phyloP scores from a whole-genome alignment of 35 echinoderm and acorn worm genomes.

The Stichopus chloronotus region DNA sequence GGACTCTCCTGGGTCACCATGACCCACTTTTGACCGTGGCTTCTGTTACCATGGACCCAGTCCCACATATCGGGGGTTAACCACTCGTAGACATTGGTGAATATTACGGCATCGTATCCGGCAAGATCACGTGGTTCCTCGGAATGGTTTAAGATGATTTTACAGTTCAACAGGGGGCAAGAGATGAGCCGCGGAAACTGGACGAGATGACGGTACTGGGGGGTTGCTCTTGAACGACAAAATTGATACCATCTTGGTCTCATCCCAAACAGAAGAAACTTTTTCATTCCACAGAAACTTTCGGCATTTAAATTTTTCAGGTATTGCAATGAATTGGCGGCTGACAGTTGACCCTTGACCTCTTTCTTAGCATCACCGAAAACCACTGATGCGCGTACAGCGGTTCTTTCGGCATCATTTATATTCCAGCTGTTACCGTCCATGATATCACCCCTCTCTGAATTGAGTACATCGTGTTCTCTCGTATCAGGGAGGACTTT shows the following conservation, averaged over 20 bases:
- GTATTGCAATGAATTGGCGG: not conserved
- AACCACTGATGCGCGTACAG: not conserved
- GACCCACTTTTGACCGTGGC: conserved; percentile 23
- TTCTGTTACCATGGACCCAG: conserved; percentile 43
- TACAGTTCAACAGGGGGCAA: conserved; percentile 3
- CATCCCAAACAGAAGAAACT: conserved; percentile 49
- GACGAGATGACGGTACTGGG: not conserved
- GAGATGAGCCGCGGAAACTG: not conserved
- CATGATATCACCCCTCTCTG: not conserved
- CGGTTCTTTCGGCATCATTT: not conserved
- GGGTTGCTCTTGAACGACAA: not conserved
- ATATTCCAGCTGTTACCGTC: not conserved
- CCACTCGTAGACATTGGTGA: conserved; percentile 50
- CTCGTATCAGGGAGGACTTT: not conserved
- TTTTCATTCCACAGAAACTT: conserved; percentile 25
- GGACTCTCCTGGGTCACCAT: conserved; percentile 63
- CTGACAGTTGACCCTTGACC: not conserved
- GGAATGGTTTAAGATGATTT: conserved; percentile 24
- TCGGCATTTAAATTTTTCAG: not conserved
- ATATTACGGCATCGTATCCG: conserved; percentile 25
- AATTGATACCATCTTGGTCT: conserved; percentile 37
- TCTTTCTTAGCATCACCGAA: not conserved
- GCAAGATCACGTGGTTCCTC: conserved; percentile 12
- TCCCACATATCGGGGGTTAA: conserved; percentile 44
- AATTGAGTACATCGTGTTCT: not conserved